phyloP scores from a whole-genome alignment of 1,140 invertebrate genomes.

The Drosophila biarmipes region DNA sequence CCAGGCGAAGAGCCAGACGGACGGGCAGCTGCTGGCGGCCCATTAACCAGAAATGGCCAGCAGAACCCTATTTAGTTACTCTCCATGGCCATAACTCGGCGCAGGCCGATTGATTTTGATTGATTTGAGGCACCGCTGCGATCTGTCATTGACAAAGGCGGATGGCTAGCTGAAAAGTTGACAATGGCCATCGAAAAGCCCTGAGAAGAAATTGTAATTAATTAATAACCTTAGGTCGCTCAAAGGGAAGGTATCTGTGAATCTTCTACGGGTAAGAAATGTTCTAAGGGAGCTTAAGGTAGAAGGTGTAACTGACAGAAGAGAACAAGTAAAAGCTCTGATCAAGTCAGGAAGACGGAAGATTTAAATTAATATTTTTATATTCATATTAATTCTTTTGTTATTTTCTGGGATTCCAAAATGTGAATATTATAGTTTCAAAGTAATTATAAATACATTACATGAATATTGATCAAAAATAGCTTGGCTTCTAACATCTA shows the following conservation, averaged over 20 bases:
- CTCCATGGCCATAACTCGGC: conserved; percentile 38
- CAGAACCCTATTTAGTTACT: conserved; percentile 41
- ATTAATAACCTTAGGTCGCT: not conserved
- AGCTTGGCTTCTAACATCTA: not conserved
- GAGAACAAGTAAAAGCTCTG: too few relatives aligned
- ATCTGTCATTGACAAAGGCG: conserved; percentile 27
- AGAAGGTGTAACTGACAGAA: too few relatives aligned
- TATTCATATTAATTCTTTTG: too few relatives aligned
- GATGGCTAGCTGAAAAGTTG: conserved; percentile 3
- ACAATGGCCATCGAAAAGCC: conserved; percentile 7
- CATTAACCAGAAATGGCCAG: conserved; percentile 42
- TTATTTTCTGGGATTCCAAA: too few relatives aligned
- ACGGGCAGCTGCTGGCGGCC: conserved; percentile 30
- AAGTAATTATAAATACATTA: not conserved
- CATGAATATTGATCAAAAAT: too few relatives aligned
- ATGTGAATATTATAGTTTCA: not conserved
- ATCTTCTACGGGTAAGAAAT: too few relatives aligned
- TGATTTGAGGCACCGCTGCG: conserved; percentile 38
- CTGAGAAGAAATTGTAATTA: not conserved
- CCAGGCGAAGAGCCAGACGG: not conserved
- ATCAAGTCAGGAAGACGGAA: too few relatives aligned
- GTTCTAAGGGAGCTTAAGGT: too few relatives aligned
- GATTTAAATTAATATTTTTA: too few relatives aligned
- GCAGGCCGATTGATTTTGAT: conserved; percentile 39
- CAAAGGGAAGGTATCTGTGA: not conserved